These are phyloP conservation scores for Seladonia tumulorum DNA, from an alignment of 2,888 invertebrate species.

Conservation along the genomic window DNA sequence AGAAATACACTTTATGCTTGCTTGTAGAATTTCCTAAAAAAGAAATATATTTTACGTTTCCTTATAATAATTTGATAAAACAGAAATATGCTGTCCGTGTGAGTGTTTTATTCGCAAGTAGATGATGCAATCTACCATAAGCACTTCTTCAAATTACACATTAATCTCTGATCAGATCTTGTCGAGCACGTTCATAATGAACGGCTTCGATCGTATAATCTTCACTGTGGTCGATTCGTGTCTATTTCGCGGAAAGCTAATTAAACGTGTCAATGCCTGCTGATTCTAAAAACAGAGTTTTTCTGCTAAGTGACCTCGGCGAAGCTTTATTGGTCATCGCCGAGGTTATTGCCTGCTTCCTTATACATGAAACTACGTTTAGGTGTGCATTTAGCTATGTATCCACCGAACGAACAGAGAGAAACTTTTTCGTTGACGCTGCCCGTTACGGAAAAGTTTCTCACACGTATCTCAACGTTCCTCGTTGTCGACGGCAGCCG, in stretches of 20 bases:
- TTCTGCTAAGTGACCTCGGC: slow-evolving; percentile 6
- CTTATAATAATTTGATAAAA: neutral
- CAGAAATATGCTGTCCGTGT: neutral
- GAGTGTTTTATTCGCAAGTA: neutral
- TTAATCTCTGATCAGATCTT: neutral
- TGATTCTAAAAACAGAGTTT: neutral
- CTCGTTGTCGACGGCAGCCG: neutral
- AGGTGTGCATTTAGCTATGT: neutral
- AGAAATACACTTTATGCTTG: neutral
- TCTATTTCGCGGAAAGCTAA: slow-evolving; percentile 39
- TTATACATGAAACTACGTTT: slow-evolving; percentile 3
- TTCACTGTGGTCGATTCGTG: neutral
- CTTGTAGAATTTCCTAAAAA: neutral
- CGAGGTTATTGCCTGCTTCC: slow-evolving; percentile 11
- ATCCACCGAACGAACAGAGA: slow-evolving; percentile 8
- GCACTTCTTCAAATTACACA: neutral
- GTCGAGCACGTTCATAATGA: neutral
- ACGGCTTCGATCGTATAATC: neutral
- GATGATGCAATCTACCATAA: neutral
- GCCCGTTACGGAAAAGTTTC: neutral
- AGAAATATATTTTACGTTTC: neutral
- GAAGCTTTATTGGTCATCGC: slow-evolving; percentile 33
- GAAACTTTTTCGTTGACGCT: slow-evolving; percentile 8
- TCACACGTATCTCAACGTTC: neutral
- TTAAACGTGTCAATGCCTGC: neutral